Evolutionary conservation across 2,113 vertebrate genomes (phyloP).

Genomic region (Piaya cayana): DNA sequence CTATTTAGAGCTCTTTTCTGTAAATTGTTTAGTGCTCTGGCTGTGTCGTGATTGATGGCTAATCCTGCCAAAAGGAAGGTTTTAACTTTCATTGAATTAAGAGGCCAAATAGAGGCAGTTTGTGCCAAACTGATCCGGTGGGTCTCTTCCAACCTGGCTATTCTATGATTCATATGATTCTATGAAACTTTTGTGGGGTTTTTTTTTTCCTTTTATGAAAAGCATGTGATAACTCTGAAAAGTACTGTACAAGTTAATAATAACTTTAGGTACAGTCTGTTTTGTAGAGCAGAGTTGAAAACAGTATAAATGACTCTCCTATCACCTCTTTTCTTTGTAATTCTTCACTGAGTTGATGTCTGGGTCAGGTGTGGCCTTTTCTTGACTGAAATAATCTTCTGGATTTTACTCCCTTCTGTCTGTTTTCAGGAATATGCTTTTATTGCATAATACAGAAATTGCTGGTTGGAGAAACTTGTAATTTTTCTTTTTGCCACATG

Average conservation of each 20-base stretch:
- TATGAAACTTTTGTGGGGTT: too few relatives aligned
- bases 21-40: background rate
- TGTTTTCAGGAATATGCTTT: background rate
- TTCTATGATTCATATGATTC: too few relatives aligned
- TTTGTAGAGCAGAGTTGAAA: background rate
- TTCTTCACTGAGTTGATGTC: background rate
- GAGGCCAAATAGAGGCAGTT: background rate
- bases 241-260: background rate
- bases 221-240: background rate
- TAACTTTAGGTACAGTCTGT: background rate
- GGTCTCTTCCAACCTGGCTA: too few relatives aligned
- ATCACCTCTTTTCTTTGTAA: background rate
- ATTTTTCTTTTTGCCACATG: background rate
- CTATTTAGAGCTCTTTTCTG: background rate
- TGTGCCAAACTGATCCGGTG: too few relatives aligned
- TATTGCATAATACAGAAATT: background rate
- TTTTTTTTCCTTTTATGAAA: constrained; percentile 19
- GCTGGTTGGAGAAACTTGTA: background rate
- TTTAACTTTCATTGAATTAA: background rate
- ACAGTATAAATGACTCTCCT: background rate
- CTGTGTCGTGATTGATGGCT: background rate
- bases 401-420: background rate
- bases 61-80: background rate
- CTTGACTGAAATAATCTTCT: background rate
- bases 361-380: background rate